Percentiles rank a stretch among this genome's conserved stretches.
These are phyloP conservation scores for Pseudomugil gertrudae DNA, from an alignment of 2,797 vertebrate species.

Conservation along the genomic window DNA sequence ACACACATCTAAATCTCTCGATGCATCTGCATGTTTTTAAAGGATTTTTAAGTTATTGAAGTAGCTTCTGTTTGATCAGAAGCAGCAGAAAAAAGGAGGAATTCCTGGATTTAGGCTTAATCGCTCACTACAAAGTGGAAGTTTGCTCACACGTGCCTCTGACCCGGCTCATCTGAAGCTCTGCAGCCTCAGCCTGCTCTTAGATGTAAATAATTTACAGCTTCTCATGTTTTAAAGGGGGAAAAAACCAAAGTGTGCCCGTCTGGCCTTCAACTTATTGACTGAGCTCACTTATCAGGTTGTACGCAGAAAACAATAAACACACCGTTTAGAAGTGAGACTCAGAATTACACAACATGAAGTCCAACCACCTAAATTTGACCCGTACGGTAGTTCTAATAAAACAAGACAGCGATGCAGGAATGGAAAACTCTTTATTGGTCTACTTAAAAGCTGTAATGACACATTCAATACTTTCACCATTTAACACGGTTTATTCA, in stretches of 20 bases:
- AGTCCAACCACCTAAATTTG: not conserved
- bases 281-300: constrained; percentile 15
- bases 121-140: not conserved
- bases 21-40: too few relatives aligned
- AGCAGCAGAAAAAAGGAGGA: too few relatives aligned
- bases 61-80: too few relatives aligned
- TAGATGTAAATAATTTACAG: constrained; percentile 57
- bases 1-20: too few relatives aligned
- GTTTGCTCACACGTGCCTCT: not conserved
- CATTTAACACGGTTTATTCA: constrained; percentile 18
- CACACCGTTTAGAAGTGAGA: constrained; percentile 2
- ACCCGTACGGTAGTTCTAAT: too few relatives aligned
- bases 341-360: not conserved
- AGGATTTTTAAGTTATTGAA: too few relatives aligned
- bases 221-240: constrained; percentile 1
- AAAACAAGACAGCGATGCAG: too few relatives aligned
- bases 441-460: constrained; percentile 1
- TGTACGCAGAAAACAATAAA: not conserved
- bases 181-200: not conserved
- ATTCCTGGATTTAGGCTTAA: too few relatives aligned
- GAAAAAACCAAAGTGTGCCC: constrained; percentile 11
- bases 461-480: constrained; percentile 9
- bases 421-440: constrained; percentile 49
- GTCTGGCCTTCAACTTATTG: constrained; percentile 20
- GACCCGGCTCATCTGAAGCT: constrained; percentile 20